Evolutionary conservation across 2,797 vertebrate genomes (phyloP).

Genomic region (Cyclura pinguis): DNA sequence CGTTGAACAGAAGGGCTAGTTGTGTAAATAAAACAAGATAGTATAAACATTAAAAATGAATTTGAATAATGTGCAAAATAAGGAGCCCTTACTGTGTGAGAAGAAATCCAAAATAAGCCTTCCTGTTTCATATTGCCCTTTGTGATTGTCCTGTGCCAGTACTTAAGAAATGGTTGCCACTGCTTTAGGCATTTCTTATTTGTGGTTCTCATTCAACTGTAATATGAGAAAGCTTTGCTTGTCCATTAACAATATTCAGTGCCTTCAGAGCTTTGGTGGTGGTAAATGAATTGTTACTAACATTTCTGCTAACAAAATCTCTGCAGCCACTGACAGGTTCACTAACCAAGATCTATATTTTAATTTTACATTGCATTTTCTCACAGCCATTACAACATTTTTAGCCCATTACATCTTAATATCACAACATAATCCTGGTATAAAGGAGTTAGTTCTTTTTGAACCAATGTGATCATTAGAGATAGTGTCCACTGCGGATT

Average conservation of each 20-base stretch:
- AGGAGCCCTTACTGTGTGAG: not conserved
- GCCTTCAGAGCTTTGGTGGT: not conserved
- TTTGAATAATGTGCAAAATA: not conserved
- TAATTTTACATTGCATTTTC: not conserved
- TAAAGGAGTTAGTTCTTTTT: not conserved
- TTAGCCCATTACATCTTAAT: too few species aligned
- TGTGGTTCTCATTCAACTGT: not conserved
- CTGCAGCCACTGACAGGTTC: not conserved
- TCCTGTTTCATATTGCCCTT: not conserved
- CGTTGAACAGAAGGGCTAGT: not conserved
- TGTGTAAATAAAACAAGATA: too few species aligned
- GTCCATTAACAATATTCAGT: not conserved
- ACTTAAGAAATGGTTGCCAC: not conserved
- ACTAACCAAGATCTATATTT: not conserved
- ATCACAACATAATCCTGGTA: not conserved
- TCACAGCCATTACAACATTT: not conserved
- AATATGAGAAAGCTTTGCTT: not conserved
- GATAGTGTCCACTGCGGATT: not conserved
- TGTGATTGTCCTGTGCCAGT: not conserved
- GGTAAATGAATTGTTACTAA: not conserved
- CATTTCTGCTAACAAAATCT: not conserved
- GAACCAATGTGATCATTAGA: not conserved
- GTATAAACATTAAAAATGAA: not conserved
- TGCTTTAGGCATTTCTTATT: not conserved
- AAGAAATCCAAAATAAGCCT: not conserved